Percentiles rank a stretch among this genome's conserved stretches.
These are phyloP conservation scores for Danio jaintianensis DNA, from an alignment of 2,797 vertebrate species.

Conservation along the genomic window DNA sequence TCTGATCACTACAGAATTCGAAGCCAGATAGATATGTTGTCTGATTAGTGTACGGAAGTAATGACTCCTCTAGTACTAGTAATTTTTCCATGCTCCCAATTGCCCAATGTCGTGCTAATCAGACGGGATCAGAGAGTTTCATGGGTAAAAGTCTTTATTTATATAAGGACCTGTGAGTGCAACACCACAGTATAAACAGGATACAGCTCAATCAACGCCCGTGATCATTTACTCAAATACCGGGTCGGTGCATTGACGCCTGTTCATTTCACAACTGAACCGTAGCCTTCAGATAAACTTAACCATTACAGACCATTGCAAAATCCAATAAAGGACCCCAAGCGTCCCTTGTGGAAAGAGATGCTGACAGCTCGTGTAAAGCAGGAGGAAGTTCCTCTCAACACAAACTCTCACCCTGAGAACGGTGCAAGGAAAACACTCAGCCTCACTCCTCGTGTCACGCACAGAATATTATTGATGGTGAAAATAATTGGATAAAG, in stretches of 20 bases:
- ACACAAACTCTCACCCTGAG: conserved; percentile 57
- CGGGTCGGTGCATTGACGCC: conserved; percentile 53
- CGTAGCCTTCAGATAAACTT: conserved; percentile 52
- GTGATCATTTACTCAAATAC: conserved; percentile 53
- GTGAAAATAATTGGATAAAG: conserved; percentile 47
- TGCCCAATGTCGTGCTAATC: conserved; percentile 49
- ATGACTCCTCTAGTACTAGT: conserved; percentile 57
- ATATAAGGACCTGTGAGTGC: conserved; percentile 36
- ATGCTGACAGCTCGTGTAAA: conserved; percentile 74
- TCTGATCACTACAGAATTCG: conserved; percentile 50
- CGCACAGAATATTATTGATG: conserved; percentile 50
- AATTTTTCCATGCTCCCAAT: conserved; percentile 51
- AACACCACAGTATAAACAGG: conserved; percentile 50
- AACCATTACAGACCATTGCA: conserved; percentile 52
- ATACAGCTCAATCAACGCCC: conserved; percentile 54
- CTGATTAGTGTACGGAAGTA: conserved; percentile 43
- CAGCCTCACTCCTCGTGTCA: conserved; percentile 47
- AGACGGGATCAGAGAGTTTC: conserved; percentile 28
- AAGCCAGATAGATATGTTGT: conserved; percentile 57
- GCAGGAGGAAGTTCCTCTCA: conserved; percentile 51
- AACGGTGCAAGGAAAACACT: conserved; percentile 58
- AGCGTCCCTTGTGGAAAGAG: conserved; percentile 69
- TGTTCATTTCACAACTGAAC: conserved; percentile 65
- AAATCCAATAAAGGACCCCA: conserved; percentile 61
- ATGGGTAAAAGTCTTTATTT: conserved; percentile 48